phyloP scores from a whole-genome alignment of 2,888 invertebrate species.

The Noctua janthina region DNA sequence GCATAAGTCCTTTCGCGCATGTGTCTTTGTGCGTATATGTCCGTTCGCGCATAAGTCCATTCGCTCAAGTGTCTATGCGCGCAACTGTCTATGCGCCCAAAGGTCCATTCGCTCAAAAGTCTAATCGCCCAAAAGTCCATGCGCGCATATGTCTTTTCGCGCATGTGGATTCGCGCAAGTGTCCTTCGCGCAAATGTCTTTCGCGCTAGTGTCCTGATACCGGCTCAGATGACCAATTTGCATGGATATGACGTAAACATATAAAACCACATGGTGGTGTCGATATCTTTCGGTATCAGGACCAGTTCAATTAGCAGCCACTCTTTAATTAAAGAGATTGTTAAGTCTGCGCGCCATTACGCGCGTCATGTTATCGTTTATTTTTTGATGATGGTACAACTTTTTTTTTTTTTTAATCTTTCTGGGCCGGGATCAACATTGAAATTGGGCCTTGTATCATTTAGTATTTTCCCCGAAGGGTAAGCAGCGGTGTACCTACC shows the following conservation, averaged over 20 bases:
- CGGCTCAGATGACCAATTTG: conserved; percentile 25
- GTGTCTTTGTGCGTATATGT: too few relatives aligned
- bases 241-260: conserved; percentile 34
- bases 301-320: conserved; percentile 67
- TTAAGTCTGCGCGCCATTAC: conserved; percentile 49
- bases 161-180: too few relatives aligned
- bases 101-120: too few relatives aligned
- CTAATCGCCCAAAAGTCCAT: too few relatives aligned
- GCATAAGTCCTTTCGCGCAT: too few relatives aligned
- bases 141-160: too few relatives aligned
- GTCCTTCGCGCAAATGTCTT: too few relatives aligned
- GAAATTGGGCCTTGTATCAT: not conserved
- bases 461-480: not conserved
- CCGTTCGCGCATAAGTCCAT: too few relatives aligned
- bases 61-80: too few relatives aligned
- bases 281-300: conserved; percentile 56
- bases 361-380: conserved; percentile 44
- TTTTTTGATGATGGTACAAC: conserved; percentile 43
- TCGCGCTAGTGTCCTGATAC: too few relatives aligned
- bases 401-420: conserved; percentile 15
- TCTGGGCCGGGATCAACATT: not conserved
- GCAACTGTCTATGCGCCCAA: too few relatives aligned
- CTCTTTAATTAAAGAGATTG: conserved; percentile 68
- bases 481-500: not conserved
- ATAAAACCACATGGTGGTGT: conserved; percentile 47